Conservation (phyloP, 2,113 vertebrate species). For the Sterna hirundo region DNA sequence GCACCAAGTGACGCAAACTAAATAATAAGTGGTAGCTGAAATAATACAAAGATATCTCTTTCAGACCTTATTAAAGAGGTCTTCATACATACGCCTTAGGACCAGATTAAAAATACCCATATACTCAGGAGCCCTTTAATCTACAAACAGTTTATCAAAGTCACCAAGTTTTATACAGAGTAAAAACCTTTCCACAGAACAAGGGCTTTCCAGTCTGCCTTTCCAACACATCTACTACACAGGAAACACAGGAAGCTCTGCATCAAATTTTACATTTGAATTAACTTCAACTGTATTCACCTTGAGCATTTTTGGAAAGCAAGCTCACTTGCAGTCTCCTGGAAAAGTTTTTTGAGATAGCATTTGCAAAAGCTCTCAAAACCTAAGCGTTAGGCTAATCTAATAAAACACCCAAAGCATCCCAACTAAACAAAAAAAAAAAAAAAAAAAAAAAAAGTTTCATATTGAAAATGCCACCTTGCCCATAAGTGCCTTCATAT, state of each 20-base stretch:
- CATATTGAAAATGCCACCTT: not conserved
- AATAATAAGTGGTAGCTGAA: not conserved
- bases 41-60: not conserved
- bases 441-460: not conserved
- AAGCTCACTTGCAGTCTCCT: not conserved
- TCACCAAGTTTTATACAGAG: not conserved
- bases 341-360: not conserved
- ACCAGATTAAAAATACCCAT: not conserved
- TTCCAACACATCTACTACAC: not conserved
- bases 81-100: not conserved
- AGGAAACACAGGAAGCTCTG: not conserved
- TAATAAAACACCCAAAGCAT: not conserved
- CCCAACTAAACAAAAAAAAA: not conserved
- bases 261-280: not conserved
- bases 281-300: not conserved
- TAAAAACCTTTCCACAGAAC: not conserved
- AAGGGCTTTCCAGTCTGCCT: not conserved
- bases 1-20: not conserved
- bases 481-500: not conserved
- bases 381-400: not conserved
- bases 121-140: not conserved
- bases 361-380: not conserved
- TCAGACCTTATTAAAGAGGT: not conserved
- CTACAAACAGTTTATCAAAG: not conserved
- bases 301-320: not conserved